Evolutionary conservation across 35 echinoderm and acorn worm species (phyloP).

Genomic region (Eucidaris tribuloides): DNA sequence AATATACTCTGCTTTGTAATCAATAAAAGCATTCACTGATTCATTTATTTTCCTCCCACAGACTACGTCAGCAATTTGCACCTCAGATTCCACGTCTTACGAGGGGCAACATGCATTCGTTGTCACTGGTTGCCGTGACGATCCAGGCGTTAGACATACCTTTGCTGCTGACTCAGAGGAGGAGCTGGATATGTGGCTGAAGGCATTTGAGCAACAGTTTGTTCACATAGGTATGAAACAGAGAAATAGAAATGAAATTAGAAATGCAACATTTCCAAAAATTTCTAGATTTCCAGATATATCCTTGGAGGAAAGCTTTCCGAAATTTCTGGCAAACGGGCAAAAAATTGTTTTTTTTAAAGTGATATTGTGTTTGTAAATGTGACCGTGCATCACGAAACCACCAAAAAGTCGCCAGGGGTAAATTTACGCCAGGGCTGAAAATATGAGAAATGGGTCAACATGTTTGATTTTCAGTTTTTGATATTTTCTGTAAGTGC

Average conservation of each 20-base stretch:
- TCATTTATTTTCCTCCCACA: not conserved
- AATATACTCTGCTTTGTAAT: no score
- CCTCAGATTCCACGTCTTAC: not conserved
- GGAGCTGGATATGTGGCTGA: constrained; percentile 46
- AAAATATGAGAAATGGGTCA: no score
- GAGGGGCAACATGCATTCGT: constrained; percentile 20
- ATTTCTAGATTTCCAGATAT: not conserved
- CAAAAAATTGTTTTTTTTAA: not conserved
- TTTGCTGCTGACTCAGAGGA: constrained; percentile 41
- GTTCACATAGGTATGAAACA: constrained; percentile 36
- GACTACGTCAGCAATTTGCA: not conserved
- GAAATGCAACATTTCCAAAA: not conserved
- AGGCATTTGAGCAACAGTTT: constrained; percentile 57
- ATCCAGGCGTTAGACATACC: constrained; percentile 23
- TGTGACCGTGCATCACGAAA: not conserved
- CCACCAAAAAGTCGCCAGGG: not conserved
- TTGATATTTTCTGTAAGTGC: no score
- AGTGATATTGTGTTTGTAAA: not conserved
- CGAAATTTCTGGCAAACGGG: not conserved
- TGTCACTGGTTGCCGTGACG: constrained; percentile 22
- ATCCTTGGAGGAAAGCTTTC: not conserved
- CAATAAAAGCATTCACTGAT: no score
- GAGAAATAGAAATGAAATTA: not conserved
- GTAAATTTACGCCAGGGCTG: no score
- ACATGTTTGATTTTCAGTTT: no score